A percentile compares a stretch with the other conserved stretches of the same genome.
These are phyloP conservation scores for Hofmannophila pseudospretella DNA, from an alignment of 2,888 invertebrate genomes.

Conservation along the genomic window DNA sequence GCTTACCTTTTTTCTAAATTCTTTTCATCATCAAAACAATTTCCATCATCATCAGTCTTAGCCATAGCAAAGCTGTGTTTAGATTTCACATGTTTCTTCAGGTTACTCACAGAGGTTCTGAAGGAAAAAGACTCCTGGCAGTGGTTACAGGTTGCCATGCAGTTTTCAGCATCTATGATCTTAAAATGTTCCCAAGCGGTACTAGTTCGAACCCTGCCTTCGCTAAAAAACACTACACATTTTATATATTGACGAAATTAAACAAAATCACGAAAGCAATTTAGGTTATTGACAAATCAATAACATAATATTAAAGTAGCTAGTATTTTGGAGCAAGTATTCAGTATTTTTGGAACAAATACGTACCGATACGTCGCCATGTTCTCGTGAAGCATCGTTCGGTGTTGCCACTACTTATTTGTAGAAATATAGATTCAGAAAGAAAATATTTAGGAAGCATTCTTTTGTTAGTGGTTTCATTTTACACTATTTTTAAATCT, in stretches of 20 bases:
- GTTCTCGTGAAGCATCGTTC: background rate
- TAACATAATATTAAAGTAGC: slow-evolving; percentile 1
- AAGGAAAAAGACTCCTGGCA: slow-evolving; percentile 13
- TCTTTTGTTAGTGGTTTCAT: no score
- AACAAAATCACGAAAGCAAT: background rate
- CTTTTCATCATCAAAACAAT: no score
- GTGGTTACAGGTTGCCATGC: slow-evolving; percentile 11
- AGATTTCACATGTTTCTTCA: slow-evolving; percentile 12
- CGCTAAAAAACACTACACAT: slow-evolving; percentile 6
- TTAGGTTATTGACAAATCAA: slow-evolving; percentile 2
- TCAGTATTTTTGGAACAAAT: slow-evolving; percentile 10
- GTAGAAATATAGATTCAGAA: no score
- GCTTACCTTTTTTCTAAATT: no score
- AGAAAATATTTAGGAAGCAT: no score
- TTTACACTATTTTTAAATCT: no score
- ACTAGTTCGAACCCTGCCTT: slow-evolving; percentile 6
- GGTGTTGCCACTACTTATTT: background rate
- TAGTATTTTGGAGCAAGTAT: slow-evolving; percentile 6
- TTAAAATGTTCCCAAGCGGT: slow-evolving; percentile 14
- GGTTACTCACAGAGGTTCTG: slow-evolving; percentile 7
- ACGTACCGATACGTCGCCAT: slow-evolving; percentile 13
- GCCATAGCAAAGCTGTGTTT: slow-evolving; percentile 8
- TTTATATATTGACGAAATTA: background rate
- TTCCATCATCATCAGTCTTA: background rate
- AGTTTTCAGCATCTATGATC: slow-evolving; percentile 8